Percentiles rank a stretch among this genome's conserved stretches.
Conservation (phyloP, 2,888 invertebrate species). For the Ceratothoa steindachneri region DNA sequence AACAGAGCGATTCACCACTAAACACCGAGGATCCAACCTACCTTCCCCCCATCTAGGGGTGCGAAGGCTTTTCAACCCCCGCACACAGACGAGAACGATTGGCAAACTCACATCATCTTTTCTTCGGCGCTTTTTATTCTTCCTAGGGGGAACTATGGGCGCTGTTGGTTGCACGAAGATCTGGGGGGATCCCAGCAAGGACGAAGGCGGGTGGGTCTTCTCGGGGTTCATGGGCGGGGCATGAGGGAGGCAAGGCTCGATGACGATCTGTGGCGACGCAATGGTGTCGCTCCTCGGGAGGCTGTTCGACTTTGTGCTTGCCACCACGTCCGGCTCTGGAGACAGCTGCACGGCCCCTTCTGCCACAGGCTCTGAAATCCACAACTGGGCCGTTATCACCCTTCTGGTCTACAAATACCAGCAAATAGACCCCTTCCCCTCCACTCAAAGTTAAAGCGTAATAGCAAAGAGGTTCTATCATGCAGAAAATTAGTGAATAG, state of each 20-base stretch:
- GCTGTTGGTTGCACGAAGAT: background rate
- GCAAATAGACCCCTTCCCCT: too few relatives aligned
- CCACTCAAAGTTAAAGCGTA: too few relatives aligned
- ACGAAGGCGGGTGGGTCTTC: background rate
- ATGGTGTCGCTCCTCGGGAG: background rate
- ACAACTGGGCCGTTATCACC: too few relatives aligned
- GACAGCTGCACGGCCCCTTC: background rate
- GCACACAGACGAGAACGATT: too few relatives aligned
- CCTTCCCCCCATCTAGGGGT: too few relatives aligned
- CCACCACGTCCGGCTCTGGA: conserved; percentile 17
- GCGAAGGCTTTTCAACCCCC: too few relatives aligned
- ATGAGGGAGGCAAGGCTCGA: background rate
- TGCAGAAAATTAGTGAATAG: too few relatives aligned
- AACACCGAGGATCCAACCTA: too few relatives aligned
- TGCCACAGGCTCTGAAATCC: too few relatives aligned
- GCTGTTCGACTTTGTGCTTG: conserved; percentile 18
- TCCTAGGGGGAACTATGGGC: background rate
- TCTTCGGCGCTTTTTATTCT: conserved; percentile 1
- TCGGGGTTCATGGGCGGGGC: background rate
- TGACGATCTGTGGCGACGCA: background rate
- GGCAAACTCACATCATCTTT: conserved; percentile 6
- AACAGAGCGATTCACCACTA: too few relatives aligned
- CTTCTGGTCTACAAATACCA: too few relatives aligned
- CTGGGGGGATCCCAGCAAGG: background rate
- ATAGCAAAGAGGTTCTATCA: too few relatives aligned